Base-by-base conservation (phyloP, 37 sponge, comb jelly and placozoan species). In the Spongilla lacustris region DNA sequence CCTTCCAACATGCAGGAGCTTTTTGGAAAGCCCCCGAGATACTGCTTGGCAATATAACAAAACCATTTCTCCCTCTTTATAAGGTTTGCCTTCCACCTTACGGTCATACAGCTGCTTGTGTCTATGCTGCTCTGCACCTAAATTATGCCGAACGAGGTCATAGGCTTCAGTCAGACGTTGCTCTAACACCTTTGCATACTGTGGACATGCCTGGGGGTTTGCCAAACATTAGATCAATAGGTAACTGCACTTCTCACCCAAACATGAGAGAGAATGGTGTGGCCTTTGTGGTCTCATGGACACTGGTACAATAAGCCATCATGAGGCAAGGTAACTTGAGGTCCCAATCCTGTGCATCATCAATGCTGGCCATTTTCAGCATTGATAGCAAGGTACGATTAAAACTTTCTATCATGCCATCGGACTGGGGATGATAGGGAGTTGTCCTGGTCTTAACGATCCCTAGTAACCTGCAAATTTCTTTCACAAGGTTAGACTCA, bases 31-130 rank as follows among this genome's bases (percentile, higher is more conserved):
- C 22, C 77, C 85, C 35, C 38, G 35, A 31, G 74, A 68, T 6
- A 84, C 77, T 67, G 85, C 85, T 9, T 77, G 76, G 30, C 69
- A 66, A 13, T 77, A 31, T 38, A 84, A 69, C 85, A 77, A 84
- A 31, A 75, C 85, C n/a, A 6, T 14, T 23, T 84, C 77, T 66
- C 77, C 37, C 23, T 35, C 41, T 23, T 27, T n/a, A 68, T 41
- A 76, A 12, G 77, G 68, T 17, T 26, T 31, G 2, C 85, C 76
- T 66, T 84, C 77, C 19, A 37, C 38, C 23, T 36, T 25, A 24
- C n/a, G 21, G 37, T 84, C 85, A 76, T 84, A 84, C 49, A 41
- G 30, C 4, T 70, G 41, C 66, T 83, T 83, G 22, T 73, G 73
- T n/a, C 73, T 27, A 24, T 29, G 28, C 17, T 67, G 83, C 25